Conservation (phyloP, 2,797 vertebrate genomes). For the Hapalemur alaotrensis region DNA sequence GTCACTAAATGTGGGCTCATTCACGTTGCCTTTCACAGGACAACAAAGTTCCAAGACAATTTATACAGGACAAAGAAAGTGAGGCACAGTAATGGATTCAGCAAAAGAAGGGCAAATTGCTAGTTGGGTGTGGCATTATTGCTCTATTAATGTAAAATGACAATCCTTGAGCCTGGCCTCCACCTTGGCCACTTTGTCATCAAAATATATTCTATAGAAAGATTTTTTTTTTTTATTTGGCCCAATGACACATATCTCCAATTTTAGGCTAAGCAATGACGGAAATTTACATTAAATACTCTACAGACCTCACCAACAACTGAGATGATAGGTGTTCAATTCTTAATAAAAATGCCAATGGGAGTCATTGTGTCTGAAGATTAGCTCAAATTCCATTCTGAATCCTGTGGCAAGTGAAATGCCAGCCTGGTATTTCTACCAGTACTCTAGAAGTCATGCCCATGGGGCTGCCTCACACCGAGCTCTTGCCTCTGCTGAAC, state of each 20-base stretch:
- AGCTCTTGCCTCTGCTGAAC: not conserved
- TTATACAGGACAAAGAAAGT: not conserved
- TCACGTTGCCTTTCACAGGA: not conserved
- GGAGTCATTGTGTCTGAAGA: not conserved
- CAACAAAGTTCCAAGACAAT: not conserved
- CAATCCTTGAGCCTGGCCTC: not conserved
- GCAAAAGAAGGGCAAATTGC: not conserved
- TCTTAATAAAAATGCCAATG: not conserved
- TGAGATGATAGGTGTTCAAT: not conserved
- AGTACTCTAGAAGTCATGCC: not conserved
- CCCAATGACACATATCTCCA: not conserved
- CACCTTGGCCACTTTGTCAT: not conserved
- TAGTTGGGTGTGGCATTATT: no score
- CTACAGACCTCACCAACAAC: not conserved
- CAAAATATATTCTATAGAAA: not conserved
- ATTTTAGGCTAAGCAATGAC: not conserved
- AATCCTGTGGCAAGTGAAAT: not conserved
- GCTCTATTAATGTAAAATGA: not conserved
- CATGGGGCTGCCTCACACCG: rapidly evolving
- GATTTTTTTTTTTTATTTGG: not conserved
- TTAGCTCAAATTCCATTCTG: not conserved
- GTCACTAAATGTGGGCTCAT: not conserved
- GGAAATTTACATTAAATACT: not conserved
- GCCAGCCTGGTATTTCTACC: not conserved
- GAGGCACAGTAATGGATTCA: not conserved